Base-by-base conservation (phyloP, 2,797 vertebrate species). In the Mormyrops attenuatus region DNA sequence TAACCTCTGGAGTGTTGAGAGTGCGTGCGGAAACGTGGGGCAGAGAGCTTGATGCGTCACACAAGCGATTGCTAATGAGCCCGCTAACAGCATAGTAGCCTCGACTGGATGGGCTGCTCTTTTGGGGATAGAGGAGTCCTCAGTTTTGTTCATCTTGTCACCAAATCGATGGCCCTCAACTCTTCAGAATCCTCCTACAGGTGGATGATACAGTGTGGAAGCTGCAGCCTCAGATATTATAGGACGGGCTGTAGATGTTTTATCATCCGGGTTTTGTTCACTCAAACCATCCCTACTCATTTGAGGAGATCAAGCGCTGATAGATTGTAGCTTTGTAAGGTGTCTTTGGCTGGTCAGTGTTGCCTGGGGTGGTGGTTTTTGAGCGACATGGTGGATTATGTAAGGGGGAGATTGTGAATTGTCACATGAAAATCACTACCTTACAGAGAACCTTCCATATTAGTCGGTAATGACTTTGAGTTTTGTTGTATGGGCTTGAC, bases 401-500 rank as follows among this genome's bases (percentile, higher is more conserved):
- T 44, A 82, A 80, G 9, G 95, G 96, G 96, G 96, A 60, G 96
- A 94, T 95, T 95, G 95, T 96, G 95, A 95, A 96, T 96, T 96
- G 96, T 95, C 95, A 96, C 96, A 96, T 94, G 94, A 96, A 97
- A 97, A 96, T 96, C 96, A 96, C 96, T 95, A 96, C 96, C 96
- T 97, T 95, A 95, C 96, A 96, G 95, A 95, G 96, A 96, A 96
- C 95, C 95, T 95, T 9, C 60, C 8, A 11, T 63, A 3, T 97
- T 96, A 96, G 96, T 97, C 97, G 95, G 96, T 97, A 96, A 97
- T 97, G 97, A 96, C 96, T 94, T 94, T 92, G 94, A 95, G 84
- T 96, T 50, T 96, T 96, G 96, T 97, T 96, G 96, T 96, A 96
- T 96, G 96, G 95, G 96, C 96, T 96, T 96, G 96, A 97, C 97